Base-by-base conservation (phyloP, 2,797 vertebrate species). In the Chloroceryle inda region DNA sequence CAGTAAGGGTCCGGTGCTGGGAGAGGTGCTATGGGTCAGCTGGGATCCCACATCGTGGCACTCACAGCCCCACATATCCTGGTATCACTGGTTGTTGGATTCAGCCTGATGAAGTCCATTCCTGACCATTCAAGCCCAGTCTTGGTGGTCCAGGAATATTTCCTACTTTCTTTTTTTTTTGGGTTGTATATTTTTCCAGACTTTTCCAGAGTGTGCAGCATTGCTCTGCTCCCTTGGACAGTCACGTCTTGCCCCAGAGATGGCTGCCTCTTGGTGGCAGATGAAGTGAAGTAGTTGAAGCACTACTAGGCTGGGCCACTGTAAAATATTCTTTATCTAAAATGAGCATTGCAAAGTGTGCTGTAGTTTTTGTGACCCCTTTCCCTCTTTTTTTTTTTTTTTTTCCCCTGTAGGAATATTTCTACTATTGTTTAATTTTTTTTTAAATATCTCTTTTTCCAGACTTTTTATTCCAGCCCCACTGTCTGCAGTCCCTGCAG, bases 401-500 rank as follows among this genome's bases (percentile, higher is more conserved):
- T 14, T 26, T 35, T 47, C 37, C 44, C 44, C 52, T 29, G 26
- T 55, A 83, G 27, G 50, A 94, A 40, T 75, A 72, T 45, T 91
- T 94, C 74, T 10, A 2, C 73, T 77, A 40, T 35, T 35, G 35
- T 82, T 91, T 93, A 87, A 69, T 93, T 81, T 83, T 72, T 72
- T 76, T 66, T 88, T 62, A 52, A 88, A 79, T 93, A 78, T 92
- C 75, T 88, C 67, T 84, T 69, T 90, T 79, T 77, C 85, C 86
- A 83, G 89, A 75, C 52, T 95, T 95, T 82, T 85, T 62, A 52
- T 92, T 82, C 89, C 12, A 38, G 82, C 50, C 64, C 88, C 7
- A 7, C 52, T 27, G 83, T 81, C 73, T 84, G 77, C 0, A 6
- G 13, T 71, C 82, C 69, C 78, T 23, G 50, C 0, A 1, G 84